phyloP scores from a whole-genome alignment of 2,888 invertebrate species.

The Mythimna albipuncta region DNA sequence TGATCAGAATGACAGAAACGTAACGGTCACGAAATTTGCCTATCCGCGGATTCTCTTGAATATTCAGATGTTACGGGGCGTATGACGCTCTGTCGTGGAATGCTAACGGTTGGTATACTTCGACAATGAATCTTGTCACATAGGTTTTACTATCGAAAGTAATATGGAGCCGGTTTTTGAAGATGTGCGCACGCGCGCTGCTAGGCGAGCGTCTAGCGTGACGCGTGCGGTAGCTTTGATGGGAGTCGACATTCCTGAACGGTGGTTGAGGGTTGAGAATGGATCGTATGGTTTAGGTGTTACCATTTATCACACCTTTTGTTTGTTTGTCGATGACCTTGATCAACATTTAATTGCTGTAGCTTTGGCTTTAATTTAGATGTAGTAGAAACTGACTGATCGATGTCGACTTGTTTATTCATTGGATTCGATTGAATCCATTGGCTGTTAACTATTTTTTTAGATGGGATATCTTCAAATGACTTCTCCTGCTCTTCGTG shows the following conservation, averaged over 20 bases:
- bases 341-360: neutral
- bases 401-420: too few relatives aligned
- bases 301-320: neutral
- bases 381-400: too few relatives aligned
- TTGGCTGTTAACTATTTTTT: too few relatives aligned
- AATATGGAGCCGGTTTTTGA: conserved; percentile 74
- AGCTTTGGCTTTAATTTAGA: too few relatives aligned
- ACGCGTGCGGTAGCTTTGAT: conserved; percentile 48
- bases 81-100: conserved; percentile 84
- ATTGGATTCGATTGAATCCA: neutral
- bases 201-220: conserved; percentile 49
- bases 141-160: conserved; percentile 74
- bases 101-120: conserved; percentile 87
- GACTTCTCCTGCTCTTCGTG: too few relatives aligned
- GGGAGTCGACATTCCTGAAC: conserved; percentile 25
- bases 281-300: neutral
- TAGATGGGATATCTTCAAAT: too few relatives aligned
- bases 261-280: neutral
- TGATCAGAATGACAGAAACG: conserved; percentile 78
- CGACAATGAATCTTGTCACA: conserved; percentile 75
- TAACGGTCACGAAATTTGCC: conserved; percentile 82
- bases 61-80: conserved; percentile 83
- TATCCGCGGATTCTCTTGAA: conserved; percentile 84
- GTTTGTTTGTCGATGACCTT: neutral
- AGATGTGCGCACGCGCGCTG: conserved; percentile 72